Base-by-base conservation (phyloP, 2,113 vertebrate species). In the Sphyrna mokarran region DNA sequence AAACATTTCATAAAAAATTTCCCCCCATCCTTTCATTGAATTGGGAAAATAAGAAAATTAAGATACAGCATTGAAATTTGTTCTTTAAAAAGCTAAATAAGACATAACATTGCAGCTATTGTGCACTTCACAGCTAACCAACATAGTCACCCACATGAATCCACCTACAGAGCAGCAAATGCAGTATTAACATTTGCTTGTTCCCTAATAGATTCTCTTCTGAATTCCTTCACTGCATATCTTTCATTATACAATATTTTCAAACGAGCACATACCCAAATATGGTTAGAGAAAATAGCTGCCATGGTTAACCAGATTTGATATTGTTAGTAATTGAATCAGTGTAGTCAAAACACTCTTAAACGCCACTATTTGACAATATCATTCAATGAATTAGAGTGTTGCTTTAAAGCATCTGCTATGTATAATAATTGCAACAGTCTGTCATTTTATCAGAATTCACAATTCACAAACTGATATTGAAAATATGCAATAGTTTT, bases 131-230 rank as follows among this genome's bases (percentile, higher is more conserved):
- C 96, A 95, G 96, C 94, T 96, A 96, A 96, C 95, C 96, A 72
- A 95, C 0, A 0, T 96, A 95, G 66, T 54, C 96, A 96, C 96
- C 97, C 97, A 98, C 97, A 95, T 97, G 96, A 96, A 97, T 97
- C 97, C 97, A 96, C 95, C 95, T 96, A 97, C 97, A 96, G 96
- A 48, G 97, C 97, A 97, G 96, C 96, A 96, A 96, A 93, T 96
- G 96, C 72, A 96, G 96, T 96, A 96, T 95, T 96, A 96, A 96
- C 96, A 96, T 87, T 29, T 13, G 11, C 95, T 97, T 97, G 87
- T 96, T 96, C 95, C 96, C 96, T 97, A 96, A 96, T 95, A 94
- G 96, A 96, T 96, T 97, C 96, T 87, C 96, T 96, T 96, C 95
- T 96, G 89, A 97, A 96, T 96, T 86, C 96, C 96, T 96, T 97